Evolutionary conservation across 92 coral and sea anemone genomes (phyloP), one percentile per base, ranked within the genome.

Genomic region (Nematostella vectensis): DNA sequence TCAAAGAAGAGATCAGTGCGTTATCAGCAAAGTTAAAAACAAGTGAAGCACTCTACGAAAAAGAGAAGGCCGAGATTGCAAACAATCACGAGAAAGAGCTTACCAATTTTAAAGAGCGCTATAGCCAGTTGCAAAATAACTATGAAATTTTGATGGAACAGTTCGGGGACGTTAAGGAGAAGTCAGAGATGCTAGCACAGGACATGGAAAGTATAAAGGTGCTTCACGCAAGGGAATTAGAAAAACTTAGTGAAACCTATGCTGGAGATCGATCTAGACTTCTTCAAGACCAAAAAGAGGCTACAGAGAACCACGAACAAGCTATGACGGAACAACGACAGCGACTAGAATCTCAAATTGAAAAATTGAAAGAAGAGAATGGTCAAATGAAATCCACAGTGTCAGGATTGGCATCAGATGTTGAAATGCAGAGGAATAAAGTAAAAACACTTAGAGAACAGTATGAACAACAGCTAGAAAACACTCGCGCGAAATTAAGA

Each of bases 281-380:
- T 4, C 30, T 54, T 16, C 29, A 47, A 22, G n/a, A 27, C 6
- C 63, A 55, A 44, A 50, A 66, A 44, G 55, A 66, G 18, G 31
- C 9, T 11, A 22, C 44, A 9, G 29, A 38, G 3, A 40, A 24
- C 42, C 55, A 59, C 48, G 69, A 58, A 39, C 42, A 26, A 11
- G 47, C 38, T 44, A 24, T 68, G 3, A 58, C 25, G n/a, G 17
- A 48, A 8, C 44, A 54, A 21, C 70, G 65, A 47, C 61, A 67
- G 54, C 58, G 67, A 22, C 27, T 17, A 8, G 73, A 68, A 44
- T 50, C 45, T 12, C 57, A 75, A 48, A 54, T 69, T 25, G 59
- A 3, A 0, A 68, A 63, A 24, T 39, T 74, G 19, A 71, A 36
- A 52, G 47, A 61, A 29, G 77, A 68, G 57, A 67, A 54, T 9